Conservation (phyloP, 2,888 invertebrate genomes). For the Ephialtes manifestator region DNA sequence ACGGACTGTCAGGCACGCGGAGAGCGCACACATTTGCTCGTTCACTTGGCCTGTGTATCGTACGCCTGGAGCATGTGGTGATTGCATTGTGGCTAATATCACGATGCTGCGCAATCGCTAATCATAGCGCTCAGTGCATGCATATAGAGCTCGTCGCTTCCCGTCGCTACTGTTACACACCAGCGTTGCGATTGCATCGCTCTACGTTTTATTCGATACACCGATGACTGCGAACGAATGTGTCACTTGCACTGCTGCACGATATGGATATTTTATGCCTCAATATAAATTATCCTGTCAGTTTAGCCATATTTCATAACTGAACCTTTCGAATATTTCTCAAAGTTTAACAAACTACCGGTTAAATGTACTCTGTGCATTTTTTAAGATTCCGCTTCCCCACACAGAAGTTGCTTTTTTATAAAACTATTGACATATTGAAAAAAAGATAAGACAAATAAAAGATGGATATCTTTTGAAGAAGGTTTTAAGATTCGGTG, state of each 20-base stretch:
- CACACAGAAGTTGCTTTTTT: too few species aligned
- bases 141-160: conserved; percentile 14
- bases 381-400: too few species aligned
- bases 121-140: conserved; percentile 71
- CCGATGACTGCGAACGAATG: conserved; percentile 1
- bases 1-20: conserved; percentile 58
- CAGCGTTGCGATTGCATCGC: conserved; percentile 32
- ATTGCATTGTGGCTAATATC: conserved; percentile 79
- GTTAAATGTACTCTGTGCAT: too few species aligned
- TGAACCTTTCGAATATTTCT: background rate
- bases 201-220: conserved; percentile 42
- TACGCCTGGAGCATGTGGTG: conserved; percentile 65
- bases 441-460: too few species aligned
- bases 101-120: conserved; percentile 80
- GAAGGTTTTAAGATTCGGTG: too few species aligned
- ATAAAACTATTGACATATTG: too few species aligned
- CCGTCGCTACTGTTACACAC: conserved; percentile 36
- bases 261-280: conserved; percentile 26
- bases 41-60: conserved; percentile 56
- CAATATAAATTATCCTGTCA: background rate
- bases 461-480: too few species aligned
- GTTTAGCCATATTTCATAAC: too few species aligned
- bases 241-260: conserved; percentile 15
- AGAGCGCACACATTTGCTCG: conserved; percentile 56
- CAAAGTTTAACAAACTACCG: too few species aligned